Percentiles rank a stretch among this genome's conserved stretches.
Conservation (phyloP, 2,888 invertebrate species). For the Dichetophora obliterata region DNA sequence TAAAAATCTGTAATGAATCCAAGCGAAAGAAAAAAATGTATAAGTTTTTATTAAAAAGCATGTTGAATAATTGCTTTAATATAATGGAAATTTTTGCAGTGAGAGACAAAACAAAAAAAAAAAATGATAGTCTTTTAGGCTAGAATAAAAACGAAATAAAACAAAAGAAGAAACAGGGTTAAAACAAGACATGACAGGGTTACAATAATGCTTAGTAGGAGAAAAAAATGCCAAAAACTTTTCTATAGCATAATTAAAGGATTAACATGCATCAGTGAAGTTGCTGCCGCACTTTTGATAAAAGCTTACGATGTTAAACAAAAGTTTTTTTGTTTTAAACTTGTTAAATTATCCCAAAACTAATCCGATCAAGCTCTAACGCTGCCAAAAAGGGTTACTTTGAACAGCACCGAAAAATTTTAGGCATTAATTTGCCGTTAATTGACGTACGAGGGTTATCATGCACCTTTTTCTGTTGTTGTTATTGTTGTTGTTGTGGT, state of each 20-base stretch:
- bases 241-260: not conserved
- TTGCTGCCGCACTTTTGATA: no score
- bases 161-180: not conserved
- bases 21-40: not conserved
- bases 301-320: no score
- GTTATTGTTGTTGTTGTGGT: no score
- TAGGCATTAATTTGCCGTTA: no score
- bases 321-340: no score
- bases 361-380: no score
- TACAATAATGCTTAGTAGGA: not conserved
- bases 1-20: conserved; percentile 22
- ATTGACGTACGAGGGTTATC: no score
- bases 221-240: not conserved
- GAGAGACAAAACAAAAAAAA: not conserved
- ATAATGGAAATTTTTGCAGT: not conserved
- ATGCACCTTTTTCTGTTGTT: no score
- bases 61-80: not conserved
- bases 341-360: no score
- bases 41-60: conserved; percentile 8
- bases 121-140: not conserved
- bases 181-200: not conserved
- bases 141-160: not conserved
- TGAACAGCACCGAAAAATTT: no score
- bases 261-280: not conserved
- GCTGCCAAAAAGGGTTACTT: no score